Base-by-base conservation (phyloP, 2,888 invertebrate genomes). In the Cremastobaeus sp. region DNA sequence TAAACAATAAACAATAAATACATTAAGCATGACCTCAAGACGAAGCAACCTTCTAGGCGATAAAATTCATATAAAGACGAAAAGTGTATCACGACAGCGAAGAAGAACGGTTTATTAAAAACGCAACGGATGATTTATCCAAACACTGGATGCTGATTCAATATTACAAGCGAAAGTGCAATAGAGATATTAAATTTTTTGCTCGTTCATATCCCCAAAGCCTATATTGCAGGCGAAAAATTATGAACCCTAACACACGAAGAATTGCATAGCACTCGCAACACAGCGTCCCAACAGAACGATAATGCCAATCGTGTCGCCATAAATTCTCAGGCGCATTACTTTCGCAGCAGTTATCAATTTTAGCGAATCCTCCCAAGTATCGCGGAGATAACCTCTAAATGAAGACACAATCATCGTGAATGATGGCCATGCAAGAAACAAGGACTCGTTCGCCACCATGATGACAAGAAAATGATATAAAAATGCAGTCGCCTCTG, bases 231-330 rank as follows among this genome's bases (percentile, higher is more conserved):
- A 41, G 20, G 37, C 50, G 54, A 54, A 60, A 15, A 75, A 75
- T 71, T 71, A 75, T 71, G 74, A 75, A 66, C 66, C 41, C 50
- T 62, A 62, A 62, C 39, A 30, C 66, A 57, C 55, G 57, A 75
- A 75, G 70, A 71, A 71, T 71, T 66, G 52, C 35, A 21, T 32
- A 66, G 32, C 47, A 54, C 45, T 75, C 52, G 39, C 54, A 62
- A 50, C 59, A 28, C 62, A 52, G 60, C 54, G 41, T 70, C 74
- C 70, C 74, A 55, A 30, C 34, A 70, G 74, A 60, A 65, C 74
- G 74, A 74, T 74, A 74, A 74, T 74, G 70, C 74, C 70, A 70
- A 74, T 74, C 74, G 60, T 45, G 64, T 60, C 32, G 60, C 74
- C 48, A 69, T 74, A 74, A 74, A 74, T 74, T 69, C 48, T 52